Percentiles rank a stretch among this genome's conserved stretches.
Evolutionary conservation across 2,113 vertebrate genomes (phyloP).

Genomic region (Microcebus tavaratra): DNA sequence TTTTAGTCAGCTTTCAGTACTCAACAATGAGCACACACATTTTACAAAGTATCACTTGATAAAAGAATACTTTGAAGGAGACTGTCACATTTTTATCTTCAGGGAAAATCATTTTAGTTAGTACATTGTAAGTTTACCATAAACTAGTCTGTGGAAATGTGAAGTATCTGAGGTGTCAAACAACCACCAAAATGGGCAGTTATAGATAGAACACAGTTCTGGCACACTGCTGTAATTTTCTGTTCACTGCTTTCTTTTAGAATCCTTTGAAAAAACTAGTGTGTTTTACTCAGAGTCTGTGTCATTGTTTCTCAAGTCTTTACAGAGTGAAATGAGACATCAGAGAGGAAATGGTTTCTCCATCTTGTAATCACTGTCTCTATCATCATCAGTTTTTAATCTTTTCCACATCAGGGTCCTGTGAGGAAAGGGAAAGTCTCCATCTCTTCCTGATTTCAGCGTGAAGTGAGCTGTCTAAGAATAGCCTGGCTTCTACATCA

Average conservation of each 20-base stretch:
- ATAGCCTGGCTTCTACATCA: slow-evolving; percentile 62
- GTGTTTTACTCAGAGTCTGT: not conserved
- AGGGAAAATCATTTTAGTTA: not conserved
- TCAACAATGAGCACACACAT: not conserved
- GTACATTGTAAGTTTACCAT: not conserved
- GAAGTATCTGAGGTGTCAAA: not conserved
- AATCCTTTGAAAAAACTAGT: not conserved
- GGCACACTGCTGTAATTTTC: not conserved
- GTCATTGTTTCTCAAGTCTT: slow-evolving; percentile 30
- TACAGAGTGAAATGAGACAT: not conserved
- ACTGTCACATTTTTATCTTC: not conserved
- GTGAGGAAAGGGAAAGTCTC: slow-evolving; percentile 73
- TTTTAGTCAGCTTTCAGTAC: not conserved
- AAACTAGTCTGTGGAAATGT: not conserved
- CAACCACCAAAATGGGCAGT: not conserved
- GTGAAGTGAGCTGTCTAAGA: slow-evolving; percentile 56
- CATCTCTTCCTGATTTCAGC: slow-evolving; percentile 54
- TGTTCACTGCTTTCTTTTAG: not conserved
- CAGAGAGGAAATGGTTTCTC: slow-evolving; percentile 2
- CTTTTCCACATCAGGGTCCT: slow-evolving; percentile 66
- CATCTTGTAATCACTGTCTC: slow-evolving; percentile 45
- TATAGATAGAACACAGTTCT: not conserved
- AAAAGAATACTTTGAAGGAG: not conserved
- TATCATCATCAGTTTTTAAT: slow-evolving; percentile 57
- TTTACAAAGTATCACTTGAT: not conserved